Conservation (phyloP, 2,888 invertebrate genomes). For the Acholoe squamosa region DNA sequence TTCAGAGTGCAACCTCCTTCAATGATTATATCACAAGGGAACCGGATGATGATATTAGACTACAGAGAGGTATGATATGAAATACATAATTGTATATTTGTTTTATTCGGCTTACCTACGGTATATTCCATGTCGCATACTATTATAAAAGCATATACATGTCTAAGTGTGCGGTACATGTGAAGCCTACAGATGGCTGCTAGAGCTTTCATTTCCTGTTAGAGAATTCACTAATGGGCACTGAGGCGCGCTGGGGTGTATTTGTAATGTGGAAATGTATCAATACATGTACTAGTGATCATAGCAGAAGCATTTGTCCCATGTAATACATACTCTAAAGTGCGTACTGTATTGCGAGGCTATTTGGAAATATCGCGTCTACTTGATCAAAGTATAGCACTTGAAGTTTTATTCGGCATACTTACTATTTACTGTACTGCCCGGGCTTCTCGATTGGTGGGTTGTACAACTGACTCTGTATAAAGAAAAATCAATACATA, state of each 20-base stretch:
- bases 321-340: too few species aligned
- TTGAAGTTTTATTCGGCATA: conserved; percentile 64
- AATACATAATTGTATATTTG: not conserved
- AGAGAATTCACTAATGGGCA: too few species aligned
- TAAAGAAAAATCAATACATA: conserved; percentile 6
- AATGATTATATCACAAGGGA: too few species aligned
- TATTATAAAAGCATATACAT: not conserved
- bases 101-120: conserved; percentile 16
- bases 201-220: too few species aligned
- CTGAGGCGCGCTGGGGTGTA: too few species aligned
- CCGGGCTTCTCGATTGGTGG: conserved; percentile 82
- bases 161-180: not conserved
- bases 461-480: conserved; percentile 74
- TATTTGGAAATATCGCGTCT: too few species aligned
- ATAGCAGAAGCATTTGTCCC: too few species aligned
- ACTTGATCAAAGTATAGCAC: too few species aligned
- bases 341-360: too few species aligned
- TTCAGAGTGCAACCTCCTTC: too few species aligned
- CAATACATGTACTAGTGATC: too few species aligned
- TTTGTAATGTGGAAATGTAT: too few species aligned
- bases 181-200: not conserved
- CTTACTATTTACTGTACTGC: conserved; percentile 81
- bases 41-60: not conserved
- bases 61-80: not conserved
- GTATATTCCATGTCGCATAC: conserved; percentile 58